Conservation (phyloP, 2,797 vertebrate genomes). For the Chaetophractus vellerosus region DNA sequence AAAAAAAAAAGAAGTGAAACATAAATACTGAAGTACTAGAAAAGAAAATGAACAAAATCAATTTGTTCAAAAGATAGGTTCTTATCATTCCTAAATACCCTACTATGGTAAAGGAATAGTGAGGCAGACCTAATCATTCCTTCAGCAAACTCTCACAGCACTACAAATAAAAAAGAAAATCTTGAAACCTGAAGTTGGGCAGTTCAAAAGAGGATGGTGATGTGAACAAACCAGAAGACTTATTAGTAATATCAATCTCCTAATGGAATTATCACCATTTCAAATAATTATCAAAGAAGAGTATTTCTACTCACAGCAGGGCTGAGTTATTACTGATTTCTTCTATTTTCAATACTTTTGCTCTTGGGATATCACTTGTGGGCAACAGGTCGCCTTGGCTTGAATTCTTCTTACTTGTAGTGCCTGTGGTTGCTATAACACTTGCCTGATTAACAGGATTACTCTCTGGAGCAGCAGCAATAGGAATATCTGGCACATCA, state of each 20-base stretch:
- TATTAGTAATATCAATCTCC: neutral
- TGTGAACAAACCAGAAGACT: neutral
- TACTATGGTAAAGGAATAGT: neutral
- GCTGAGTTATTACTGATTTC: slow-evolving; percentile 88
- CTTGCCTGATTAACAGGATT: slow-evolving; percentile 60
- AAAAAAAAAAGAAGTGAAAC: too few relatives aligned
- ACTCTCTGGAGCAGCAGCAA: slow-evolving; percentile 7
- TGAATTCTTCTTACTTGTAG: slow-evolving; percentile 75
- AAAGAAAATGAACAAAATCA: slow-evolving; percentile 43
- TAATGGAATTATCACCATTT: neutral
- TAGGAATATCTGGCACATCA: slow-evolving; percentile 65
- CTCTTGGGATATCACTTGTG: slow-evolving; percentile 90
- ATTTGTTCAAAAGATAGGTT: neutral
- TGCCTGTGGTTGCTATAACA: neutral
- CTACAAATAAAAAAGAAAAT: neutral
- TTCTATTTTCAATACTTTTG: slow-evolving; percentile 96
- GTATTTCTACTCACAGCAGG: slow-evolving; percentile 86
- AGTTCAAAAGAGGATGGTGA: neutral
- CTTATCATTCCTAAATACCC: neutral
- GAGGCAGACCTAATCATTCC: neutral
- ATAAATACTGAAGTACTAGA: neutral
- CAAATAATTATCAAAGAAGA: neutral
- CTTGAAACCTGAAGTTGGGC: neutral
- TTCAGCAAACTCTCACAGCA: neutral
- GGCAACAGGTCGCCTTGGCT: slow-evolving; percentile 85